Percentiles rank a stretch among this genome's conserved stretches.
Evolutionary conservation across 2,888 invertebrate genomes (phyloP).

Genomic region (Clanis bilineata): DNA sequence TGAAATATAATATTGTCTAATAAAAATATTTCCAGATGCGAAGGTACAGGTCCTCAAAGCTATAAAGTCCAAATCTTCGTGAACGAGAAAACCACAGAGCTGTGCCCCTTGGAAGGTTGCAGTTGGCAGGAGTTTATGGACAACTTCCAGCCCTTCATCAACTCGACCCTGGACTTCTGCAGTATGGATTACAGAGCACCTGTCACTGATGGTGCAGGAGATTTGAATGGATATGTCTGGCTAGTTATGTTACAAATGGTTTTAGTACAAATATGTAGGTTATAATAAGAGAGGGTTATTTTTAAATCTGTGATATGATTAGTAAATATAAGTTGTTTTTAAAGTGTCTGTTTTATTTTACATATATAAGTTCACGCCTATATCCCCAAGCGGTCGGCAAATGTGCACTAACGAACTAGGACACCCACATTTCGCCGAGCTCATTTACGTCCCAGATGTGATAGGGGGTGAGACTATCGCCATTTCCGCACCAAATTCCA

Average conservation of each 20-base stretch:
- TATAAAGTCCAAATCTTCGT: constrained; percentile 59
- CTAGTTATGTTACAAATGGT: constrained; percentile 20
- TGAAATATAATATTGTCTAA: too few relatives aligned
- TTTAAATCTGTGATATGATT: too few relatives aligned
- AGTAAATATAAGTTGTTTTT: background rate
- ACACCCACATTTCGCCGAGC: too few relatives aligned
- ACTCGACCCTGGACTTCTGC: constrained; percentile 56
- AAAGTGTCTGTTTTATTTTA: background rate
- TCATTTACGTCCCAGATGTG: too few relatives aligned
- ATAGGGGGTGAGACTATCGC: too few relatives aligned
- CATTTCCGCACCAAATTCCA: too few relatives aligned
- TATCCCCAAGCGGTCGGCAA: too few relatives aligned
- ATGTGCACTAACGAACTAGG: too few relatives aligned
- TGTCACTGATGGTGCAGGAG: constrained; percentile 15
- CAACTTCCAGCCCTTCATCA: constrained; percentile 47
- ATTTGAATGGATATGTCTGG: constrained; percentile 2
- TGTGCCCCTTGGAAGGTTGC: constrained; percentile 63
- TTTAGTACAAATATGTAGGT: background rate
- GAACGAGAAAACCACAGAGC: constrained; percentile 54
- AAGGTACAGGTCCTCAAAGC: constrained; percentile 34
- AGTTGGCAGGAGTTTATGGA: constrained; percentile 59
- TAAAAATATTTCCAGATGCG: constrained; percentile 52
- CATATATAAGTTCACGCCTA: too few relatives aligned
- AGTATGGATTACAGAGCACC: constrained; percentile 33
- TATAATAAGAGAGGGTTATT: background rate